These are phyloP conservation scores for Malurus alboscapulatus DNA, from an alignment of 2,113 vertebrate genomes.

Conservation along the genomic window DNA sequence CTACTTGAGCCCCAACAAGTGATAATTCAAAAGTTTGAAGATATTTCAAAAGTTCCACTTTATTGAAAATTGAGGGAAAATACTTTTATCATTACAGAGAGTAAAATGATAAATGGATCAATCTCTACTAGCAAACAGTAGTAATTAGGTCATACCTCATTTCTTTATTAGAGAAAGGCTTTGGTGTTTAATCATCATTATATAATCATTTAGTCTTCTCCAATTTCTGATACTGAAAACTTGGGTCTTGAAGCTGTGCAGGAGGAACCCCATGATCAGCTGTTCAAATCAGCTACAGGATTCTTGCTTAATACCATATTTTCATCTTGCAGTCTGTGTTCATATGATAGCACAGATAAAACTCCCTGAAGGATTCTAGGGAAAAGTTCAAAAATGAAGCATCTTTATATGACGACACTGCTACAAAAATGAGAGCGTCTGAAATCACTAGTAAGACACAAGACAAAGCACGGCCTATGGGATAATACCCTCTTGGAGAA, in stretches of 20 bases:
- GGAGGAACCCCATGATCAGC: not conserved
- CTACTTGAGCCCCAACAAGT: not conserved
- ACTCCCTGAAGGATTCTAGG: not conserved
- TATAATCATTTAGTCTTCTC: constrained; percentile 60
- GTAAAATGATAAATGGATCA: constrained; percentile 74
- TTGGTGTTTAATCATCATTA: constrained; percentile 75
- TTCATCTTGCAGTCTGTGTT: not conserved
- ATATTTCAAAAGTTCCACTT: constrained; percentile 48
- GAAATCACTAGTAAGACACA: constrained; percentile 31
- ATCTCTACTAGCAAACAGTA: constrained; percentile 69
- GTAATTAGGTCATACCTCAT: constrained; percentile 75
- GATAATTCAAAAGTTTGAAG: not conserved
- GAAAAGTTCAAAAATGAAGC: constrained; percentile 29
- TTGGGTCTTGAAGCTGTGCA: not conserved
- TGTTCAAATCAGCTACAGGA: not conserved
- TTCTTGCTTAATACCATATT: not conserved
- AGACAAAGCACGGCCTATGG: constrained; percentile 42
- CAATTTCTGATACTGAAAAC: not conserved
- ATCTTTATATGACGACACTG: constrained; percentile 2
- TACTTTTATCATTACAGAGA: constrained; percentile 30
- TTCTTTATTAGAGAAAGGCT: constrained; percentile 70
- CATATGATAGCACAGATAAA: constrained; percentile 12
- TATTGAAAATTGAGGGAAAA: constrained; percentile 2
- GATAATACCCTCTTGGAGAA: constrained; percentile 56
- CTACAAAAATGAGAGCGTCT: not conserved